Evolutionary conservation across 2,888 invertebrate species (phyloP), one percentile per base, ranked within the genome.

Genomic region (Digitonthophagus gazella): DNA sequence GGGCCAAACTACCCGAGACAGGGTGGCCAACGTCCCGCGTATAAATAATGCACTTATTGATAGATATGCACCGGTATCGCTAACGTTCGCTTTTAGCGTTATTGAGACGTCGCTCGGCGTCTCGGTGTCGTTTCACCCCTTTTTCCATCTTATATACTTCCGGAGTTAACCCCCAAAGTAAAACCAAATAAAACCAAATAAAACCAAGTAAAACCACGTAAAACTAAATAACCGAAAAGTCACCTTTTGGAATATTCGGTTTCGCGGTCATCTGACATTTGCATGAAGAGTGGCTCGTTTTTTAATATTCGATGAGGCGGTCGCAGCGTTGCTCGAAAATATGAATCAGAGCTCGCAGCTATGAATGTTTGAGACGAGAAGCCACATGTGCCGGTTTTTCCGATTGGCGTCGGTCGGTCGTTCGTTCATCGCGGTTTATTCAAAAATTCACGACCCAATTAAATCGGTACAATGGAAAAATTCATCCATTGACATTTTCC

Each of bases 281-380:
- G 79, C 79, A 80, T 80, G 79, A 75, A 75, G 74, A 76, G 67
- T 67, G 66, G 67, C n/a, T 18, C 67, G 66, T 71, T 65, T 74
- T 77, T 79, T 74, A 75, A 78, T 78, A 75, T 79, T 79, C 78
- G 73, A 79, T 76, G 74, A 74, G 73, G 75, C 75, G 79, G 57
- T 77, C 77, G 78, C 79, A 77, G 78, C 78, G 68, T 67, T 66
- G 69, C 73, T 71, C 72, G 69, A 74, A 76, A 75, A 78, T 79
- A 78, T 79, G 78, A 78, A 79, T 77, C n/a, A n/a, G n/a, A n/a
- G n/a, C n/a, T n/a, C n/a, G n/a, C 74, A 71, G 71, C 68, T 72
- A 77, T 80, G 77, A 80, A 80, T 80, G 75, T 79, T 80, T 79
- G 76, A 79, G n/a, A n/a, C n/a, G n/a, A n/a, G n/a, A n/a, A 78